Evolutionary conservation across 2,888 invertebrate species (phyloP).

Genomic region (Pegoplata infirma): DNA sequence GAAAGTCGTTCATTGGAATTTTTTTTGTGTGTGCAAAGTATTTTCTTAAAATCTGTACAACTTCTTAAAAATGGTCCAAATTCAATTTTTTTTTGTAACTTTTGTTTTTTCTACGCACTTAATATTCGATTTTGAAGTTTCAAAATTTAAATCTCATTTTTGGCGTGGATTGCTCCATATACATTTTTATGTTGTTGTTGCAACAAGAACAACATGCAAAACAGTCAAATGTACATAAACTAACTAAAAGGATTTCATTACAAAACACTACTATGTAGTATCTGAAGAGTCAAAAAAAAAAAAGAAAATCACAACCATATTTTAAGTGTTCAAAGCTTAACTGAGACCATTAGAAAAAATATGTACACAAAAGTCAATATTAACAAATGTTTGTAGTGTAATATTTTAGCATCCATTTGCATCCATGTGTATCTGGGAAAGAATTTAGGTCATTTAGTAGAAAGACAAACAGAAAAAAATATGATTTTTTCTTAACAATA

Average conservation of each 20-base stretch:
- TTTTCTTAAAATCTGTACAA: too few relatives aligned
- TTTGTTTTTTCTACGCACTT: too few relatives aligned
- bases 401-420: constrained; percentile 14
- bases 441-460: constrained; percentile 30
- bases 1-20: too few relatives aligned
- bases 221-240: constrained; percentile 38
- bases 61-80: too few relatives aligned
- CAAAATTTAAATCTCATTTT: too few relatives aligned
- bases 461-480: neutral
- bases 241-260: constrained; percentile 25
- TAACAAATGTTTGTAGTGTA: constrained; percentile 5
- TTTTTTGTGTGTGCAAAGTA: too few relatives aligned
- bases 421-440: neutral
- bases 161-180: too few relatives aligned
- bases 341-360: constrained; percentile 30
- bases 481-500: neutral
- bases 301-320: constrained; percentile 42
- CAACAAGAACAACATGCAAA: constrained; percentile 20
- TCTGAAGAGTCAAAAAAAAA: neutral
- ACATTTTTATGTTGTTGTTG: neutral
- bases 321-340: constrained; percentile 36
- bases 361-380: constrained; percentile 27
- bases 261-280: neutral
- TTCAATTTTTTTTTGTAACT: too few relatives aligned
- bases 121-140: too few relatives aligned